phyloP scores from a whole-genome alignment of 1,140 invertebrate species.

The Drosophila bipectinata region DNA sequence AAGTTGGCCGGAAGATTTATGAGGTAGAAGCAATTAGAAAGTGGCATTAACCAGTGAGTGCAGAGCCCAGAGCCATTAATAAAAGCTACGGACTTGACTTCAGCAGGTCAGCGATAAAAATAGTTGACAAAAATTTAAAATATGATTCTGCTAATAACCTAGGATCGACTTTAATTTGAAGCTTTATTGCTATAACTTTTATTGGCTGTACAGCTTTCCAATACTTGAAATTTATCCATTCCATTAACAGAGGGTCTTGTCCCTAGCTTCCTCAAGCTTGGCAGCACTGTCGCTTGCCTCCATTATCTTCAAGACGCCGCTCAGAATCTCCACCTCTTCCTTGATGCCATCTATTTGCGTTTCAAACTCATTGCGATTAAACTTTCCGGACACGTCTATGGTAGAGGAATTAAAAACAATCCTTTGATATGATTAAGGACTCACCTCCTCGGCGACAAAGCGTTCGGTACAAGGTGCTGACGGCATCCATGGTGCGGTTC shows the following conservation, averaged over 20 bases:
- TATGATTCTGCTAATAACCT: not conserved
- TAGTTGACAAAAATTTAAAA: not conserved
- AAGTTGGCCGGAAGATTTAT: slow-evolving; percentile 62
- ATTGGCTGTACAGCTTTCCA: not conserved
- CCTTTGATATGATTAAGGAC: not conserved
- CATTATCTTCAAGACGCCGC: slow-evolving; percentile 51
- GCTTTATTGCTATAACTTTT: not conserved
- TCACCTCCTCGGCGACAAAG: slow-evolving; percentile 60
- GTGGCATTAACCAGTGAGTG: slow-evolving; percentile 72
- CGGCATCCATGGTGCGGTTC: slow-evolving; percentile 55
- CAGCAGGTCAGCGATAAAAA: not conserved
- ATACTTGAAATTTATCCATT: slow-evolving; percentile 6
- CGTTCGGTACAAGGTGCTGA: slow-evolving; percentile 57
- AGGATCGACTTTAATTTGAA: no score
- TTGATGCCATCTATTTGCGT: slow-evolving; percentile 69
- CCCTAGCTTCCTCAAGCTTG: not conserved
- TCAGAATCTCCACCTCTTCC: slow-evolving; percentile 66
- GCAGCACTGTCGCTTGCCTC: not conserved
- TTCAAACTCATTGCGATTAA: slow-evolving; percentile 33
- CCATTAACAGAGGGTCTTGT: slow-evolving; percentile 16
- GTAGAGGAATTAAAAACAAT: not conserved
- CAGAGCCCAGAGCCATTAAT: slow-evolving; percentile 61
- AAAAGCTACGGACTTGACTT: slow-evolving; percentile 28
- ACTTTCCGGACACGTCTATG: not conserved
- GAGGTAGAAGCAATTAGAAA: slow-evolving; percentile 81